Evolutionary conservation across 2,113 vertebrate species (phyloP), one percentile per base, ranked within the genome.

Genomic region (Callipepla squamata): DNA sequence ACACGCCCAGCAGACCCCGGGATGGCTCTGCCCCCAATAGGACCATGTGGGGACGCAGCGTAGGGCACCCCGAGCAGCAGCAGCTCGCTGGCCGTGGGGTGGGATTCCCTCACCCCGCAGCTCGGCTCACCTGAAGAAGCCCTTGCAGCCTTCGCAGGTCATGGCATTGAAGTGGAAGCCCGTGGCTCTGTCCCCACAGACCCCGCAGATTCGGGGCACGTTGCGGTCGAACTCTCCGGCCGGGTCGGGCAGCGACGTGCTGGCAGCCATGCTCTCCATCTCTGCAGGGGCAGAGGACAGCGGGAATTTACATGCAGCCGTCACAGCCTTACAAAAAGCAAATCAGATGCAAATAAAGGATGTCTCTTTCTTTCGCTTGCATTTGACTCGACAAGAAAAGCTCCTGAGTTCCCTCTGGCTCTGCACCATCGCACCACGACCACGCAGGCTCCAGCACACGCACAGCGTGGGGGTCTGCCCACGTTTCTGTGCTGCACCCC

Each of bases 71-170:
- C 1, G 18, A 17, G 23, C 57, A 9, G 9, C 26, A 3, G 18
- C 9, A 3, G 18, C 11, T 16, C 23, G 2, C 14, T 25, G 1
- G 13, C 45, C 62, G 3, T 0, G 11, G 20, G 30, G 8, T 2
- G 50, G 16, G 26, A 21, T 22, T 32, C 28, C 65, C 11, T 20
- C 45, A 8, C 26, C 36, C 47, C 32, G 2, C 4, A 5, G 61
- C 1, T 15, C 2, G 10, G 25, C 94, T 40, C 96, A 99, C 99
- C 99, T 98, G 98, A 99, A 99, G 96, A 99, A 99, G 40, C 99
- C 99, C 97, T 99, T 99, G 98, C 99, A 99, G 96, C 99, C 99
- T 93, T 99, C 99, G 15, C 99, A 99, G 88, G 99, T 99, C 99
- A 99, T 99, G 83, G 99, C 99, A 0, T 99, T 99, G 97, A 99